Evolutionary conservation across 2,797 vertebrate species (phyloP).

Genomic region (Dallia pectoralis): DNA sequence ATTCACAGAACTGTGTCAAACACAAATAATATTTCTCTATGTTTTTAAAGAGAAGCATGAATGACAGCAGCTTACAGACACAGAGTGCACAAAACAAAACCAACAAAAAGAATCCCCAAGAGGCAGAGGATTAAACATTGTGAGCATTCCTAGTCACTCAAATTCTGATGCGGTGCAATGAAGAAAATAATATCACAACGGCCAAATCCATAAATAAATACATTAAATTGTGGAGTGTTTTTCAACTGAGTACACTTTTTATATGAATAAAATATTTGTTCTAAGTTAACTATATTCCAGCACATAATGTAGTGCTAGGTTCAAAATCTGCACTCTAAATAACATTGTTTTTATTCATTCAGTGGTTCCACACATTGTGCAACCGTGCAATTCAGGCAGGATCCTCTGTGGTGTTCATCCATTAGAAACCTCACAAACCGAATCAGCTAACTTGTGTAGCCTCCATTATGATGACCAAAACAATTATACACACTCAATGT

Average conservation of each 20-base stretch:
- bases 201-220: slow-evolving; percentile 69
- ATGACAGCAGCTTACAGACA: slow-evolving; percentile 46
- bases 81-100: slow-evolving; percentile 51
- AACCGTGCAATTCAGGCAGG: slow-evolving; percentile 10
- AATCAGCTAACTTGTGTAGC: neutral
- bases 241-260: slow-evolving; percentile 30
- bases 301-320: neutral
- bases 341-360: slow-evolving; percentile 4
- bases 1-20: slow-evolving; percentile 64
- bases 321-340: neutral
- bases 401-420: slow-evolving; percentile 11
- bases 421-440: neutral
- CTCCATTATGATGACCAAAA: neutral
- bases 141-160: slow-evolving; percentile 30
- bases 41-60: slow-evolving; percentile 46
- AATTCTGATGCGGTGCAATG: slow-evolving; percentile 35
- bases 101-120: slow-evolving; percentile 18
- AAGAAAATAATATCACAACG: slow-evolving; percentile 40
- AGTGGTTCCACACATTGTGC: slow-evolving; percentile 9
- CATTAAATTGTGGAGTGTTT: slow-evolving; percentile 41
- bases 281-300: neutral
- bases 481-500: neutral
- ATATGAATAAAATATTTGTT: slow-evolving; percentile 17
- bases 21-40: slow-evolving; percentile 51
- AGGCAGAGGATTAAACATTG: slow-evolving; percentile 28